Evolutionary conservation across 2,797 vertebrate genomes (phyloP), one percentile per base, ranked within the genome.

Genomic region (Tarsius wallacei): DNA sequence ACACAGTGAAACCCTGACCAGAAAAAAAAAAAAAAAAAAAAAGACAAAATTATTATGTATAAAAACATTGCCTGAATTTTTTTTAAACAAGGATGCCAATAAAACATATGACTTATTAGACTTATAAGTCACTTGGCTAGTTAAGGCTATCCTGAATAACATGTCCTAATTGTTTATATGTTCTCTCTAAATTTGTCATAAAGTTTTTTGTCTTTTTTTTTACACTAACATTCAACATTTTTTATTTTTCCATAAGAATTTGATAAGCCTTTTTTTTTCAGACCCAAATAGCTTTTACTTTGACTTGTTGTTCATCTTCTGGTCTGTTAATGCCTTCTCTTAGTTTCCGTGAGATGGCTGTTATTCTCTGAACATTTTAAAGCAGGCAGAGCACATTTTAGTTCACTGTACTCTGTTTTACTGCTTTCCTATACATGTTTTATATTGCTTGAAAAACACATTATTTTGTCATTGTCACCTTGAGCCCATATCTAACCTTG

Each of bases 291-390:
- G 13, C 1, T 68, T 96, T 95, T 22, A 76, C 5, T 96, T 31
- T 97, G 47, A 93, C 81, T 90, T 97, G 53, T 61, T 84, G 87
- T 49, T 21, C 61, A 7, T 78, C 74, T 93, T 97, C 63, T 70
- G 70, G 78, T 90, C 8, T 68, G 1, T 36, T 87, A 42, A 49
- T 95, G 2, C 17, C 71, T 96, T 94, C 88, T 74, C 0, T 68
- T 95, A 81, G 92, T 24, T 66, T 94, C 77, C 1, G 7, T 2
- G 55, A 94, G 64, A 95, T 47, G 89, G 3, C 63, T 91, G 28
- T 15, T 93, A 82, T 78, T 78, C 61, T 87, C 33, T 76, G n/a
- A 91, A 71, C 81, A 91, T 66, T 91, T 96, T 90, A 53, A 95
- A 83, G 26, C 31, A 47, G 80, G 14, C 90, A 17, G 31, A 55